phyloP scores from a whole-genome alignment of 2,888 invertebrate genomes.

The Drosophila putrida region DNA sequence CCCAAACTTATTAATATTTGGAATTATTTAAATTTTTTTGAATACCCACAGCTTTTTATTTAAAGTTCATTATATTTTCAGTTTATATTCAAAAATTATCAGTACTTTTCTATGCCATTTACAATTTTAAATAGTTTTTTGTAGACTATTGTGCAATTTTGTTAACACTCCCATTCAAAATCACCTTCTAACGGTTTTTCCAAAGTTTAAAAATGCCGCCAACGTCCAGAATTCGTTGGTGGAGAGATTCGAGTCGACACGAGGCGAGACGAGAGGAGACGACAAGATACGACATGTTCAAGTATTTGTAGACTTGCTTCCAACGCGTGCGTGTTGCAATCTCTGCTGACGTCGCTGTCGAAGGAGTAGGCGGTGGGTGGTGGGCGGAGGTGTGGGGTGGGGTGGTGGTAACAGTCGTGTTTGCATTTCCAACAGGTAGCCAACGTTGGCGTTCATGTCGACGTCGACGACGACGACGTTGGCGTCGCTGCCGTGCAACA shows the following conservation, averaged over 20 bases:
- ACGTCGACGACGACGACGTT: slow-evolving; percentile 17
- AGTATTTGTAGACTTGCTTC: slow-evolving; percentile 67
- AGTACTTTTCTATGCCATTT: too few relatives aligned
- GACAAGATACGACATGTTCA: slow-evolving; percentile 10
- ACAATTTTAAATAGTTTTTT: too few relatives aligned
- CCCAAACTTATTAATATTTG: too few relatives aligned
- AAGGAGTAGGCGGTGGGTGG: neutral
- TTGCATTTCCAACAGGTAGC: slow-evolving; percentile 80
- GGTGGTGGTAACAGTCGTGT: slow-evolving; percentile 38
- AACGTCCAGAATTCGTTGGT: neutral
- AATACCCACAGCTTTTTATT: too few relatives aligned
- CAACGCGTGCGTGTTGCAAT: slow-evolving; percentile 60
- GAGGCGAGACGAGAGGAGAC: neutral
- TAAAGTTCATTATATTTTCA: too few relatives aligned
- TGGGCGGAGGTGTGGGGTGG: slow-evolving; percentile 10
- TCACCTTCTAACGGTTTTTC: slow-evolving; percentile 3
- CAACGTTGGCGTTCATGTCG: slow-evolving; percentile 27
- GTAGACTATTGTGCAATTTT: too few relatives aligned
- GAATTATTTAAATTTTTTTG: too few relatives aligned
- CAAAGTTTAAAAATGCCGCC: slow-evolving; percentile 14
- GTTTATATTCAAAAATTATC: too few relatives aligned
- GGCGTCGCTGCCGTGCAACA: slow-evolving; percentile 69
- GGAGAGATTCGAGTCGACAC: neutral
- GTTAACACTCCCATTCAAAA: neutral
- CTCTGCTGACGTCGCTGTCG: slow-evolving; percentile 46